Conservation (phyloP, 1,140 invertebrate genomes). For the Leptinotarsa undecemlineata region DNA sequence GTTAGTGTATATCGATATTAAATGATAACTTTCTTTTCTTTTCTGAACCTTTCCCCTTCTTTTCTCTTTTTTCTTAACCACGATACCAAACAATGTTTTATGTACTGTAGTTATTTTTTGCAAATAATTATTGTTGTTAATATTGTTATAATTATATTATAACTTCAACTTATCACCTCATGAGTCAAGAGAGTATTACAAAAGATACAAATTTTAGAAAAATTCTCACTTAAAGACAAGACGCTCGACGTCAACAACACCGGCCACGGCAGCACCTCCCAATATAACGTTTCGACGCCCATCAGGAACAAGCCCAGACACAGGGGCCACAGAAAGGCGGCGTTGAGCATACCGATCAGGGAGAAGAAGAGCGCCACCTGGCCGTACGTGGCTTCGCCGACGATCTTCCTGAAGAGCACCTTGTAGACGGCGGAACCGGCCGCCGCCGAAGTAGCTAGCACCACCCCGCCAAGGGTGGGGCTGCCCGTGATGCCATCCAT, state of each 20-base stretch:
- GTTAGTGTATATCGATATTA: too few species aligned
- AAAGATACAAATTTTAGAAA: too few species aligned
- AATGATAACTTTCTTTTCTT: too few species aligned
- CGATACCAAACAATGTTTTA: too few species aligned
- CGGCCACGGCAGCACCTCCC: constrained; percentile 79
- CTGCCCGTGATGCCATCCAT: constrained; percentile 93
- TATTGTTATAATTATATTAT: too few species aligned
- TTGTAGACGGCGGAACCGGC: constrained; percentile 91
- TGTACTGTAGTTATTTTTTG: too few species aligned
- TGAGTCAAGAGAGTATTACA: too few species aligned
- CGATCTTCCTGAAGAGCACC: constrained; percentile 60
- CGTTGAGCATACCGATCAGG: constrained; percentile 81
- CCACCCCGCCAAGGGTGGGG: constrained; percentile 86
- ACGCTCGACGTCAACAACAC: constrained; percentile 76
- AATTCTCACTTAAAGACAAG: constrained; percentile 71
- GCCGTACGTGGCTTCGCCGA: constrained; percentile 86
- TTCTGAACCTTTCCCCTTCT: too few species aligned
- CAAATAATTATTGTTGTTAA: too few species aligned
- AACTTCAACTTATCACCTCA: too few species aligned
- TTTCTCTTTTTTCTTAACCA: too few species aligned
- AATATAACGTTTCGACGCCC: constrained; percentile 77
- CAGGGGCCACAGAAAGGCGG: constrained; percentile 83
- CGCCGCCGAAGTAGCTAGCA: constrained; percentile 85
- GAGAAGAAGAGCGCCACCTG: constrained; percentile 88
- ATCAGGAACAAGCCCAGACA: constrained; percentile 82